Evolutionary conservation across 2,797 vertebrate genomes (phyloP).

Genomic region (Ctenosaura bakeri): DNA sequence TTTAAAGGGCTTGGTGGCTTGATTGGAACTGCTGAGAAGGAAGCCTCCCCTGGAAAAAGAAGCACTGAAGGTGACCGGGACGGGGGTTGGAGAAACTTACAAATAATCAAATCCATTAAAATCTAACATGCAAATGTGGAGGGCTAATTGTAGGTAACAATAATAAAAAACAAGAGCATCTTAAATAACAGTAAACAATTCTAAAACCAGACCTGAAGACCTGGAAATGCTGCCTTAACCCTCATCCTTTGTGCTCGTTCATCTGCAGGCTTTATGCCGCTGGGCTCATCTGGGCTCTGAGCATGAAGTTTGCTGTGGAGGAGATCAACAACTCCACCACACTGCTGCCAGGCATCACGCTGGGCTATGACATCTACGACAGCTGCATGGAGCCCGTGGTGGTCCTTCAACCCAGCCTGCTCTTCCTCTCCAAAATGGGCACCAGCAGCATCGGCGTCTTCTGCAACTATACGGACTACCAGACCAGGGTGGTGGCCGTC

Average conservation of each 20-base stretch:
- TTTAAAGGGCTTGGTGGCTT: too few relatives aligned
- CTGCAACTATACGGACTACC: conserved; percentile 85
- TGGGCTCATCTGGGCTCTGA: conserved; percentile 77
- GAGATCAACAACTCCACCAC: conserved; percentile 79
- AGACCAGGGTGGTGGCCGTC: conserved; percentile 84
- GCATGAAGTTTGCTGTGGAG: conserved; percentile 78
- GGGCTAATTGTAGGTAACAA: too few relatives aligned
- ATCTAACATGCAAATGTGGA: too few relatives aligned
- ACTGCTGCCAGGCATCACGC: conserved; percentile 72
- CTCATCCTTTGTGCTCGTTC: neutral
- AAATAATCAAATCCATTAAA: too few relatives aligned
- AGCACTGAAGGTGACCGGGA: too few relatives aligned
- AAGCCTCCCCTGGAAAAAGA: too few relatives aligned
- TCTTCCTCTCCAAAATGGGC: conserved; percentile 61
- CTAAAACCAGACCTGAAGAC: too few relatives aligned
- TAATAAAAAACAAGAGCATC: too few relatives aligned
- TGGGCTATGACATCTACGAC: conserved; percentile 78
- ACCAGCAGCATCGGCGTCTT: accelerated
- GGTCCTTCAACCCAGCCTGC: conserved; percentile 74
- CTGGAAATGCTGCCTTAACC: too few relatives aligned
- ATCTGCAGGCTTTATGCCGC: conserved; percentile 49
- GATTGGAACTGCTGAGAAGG: too few relatives aligned
- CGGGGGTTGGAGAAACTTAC: too few relatives aligned
- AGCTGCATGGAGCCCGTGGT: conserved; percentile 68
- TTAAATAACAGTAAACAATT: neutral